Evolutionary conservation across 2,113 vertebrate species (phyloP), one percentile per base, ranked within the genome.

Genomic region (Thalassoma bifasciatum): DNA sequence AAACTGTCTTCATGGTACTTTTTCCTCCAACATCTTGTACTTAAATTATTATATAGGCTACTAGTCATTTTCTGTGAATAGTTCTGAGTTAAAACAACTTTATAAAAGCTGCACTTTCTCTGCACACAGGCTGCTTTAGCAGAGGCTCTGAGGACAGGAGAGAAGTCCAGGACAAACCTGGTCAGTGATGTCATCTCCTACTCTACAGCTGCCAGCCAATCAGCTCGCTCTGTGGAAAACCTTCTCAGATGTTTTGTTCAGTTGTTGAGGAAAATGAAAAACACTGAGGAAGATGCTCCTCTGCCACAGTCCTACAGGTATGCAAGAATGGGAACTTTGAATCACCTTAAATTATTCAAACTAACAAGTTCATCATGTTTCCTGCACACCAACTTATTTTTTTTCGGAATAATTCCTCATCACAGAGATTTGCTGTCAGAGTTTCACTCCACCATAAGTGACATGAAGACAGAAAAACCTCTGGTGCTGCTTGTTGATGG

Each of bases 401-500:
- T 22, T n/a, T 38, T 26, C 17, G n/a, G n/a, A 7, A 24, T 72
- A 36, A 30, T 17, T 44, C 61, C 1, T 66, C 0, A 47, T 53
- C 21, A 10, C 62, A 97, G 96, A 87, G 94, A 93, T 24, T 83
- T 96, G 83, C 86, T 96, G 56, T 86, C 86, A 66, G 94, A 95
- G 58, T 94, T 96, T 57, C 89, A 93, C 76, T 77, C 90, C 10
- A 82, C 72, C 2, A 76, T 92, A 22, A 86, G 66, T 5, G 75
- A 82, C 10, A 11, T 34, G 24, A 86, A 86, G 68, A 90, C 59
- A 42, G 64, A 44, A 13, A 80, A 81, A 42, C 80, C 88, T 37
- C 84, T 97, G 30, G 92, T 92, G 16, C 51, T 97, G 72, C 66
- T 97, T 8, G 52, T 97, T 0, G 96, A 97, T 17, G 95, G 95